These are phyloP conservation scores for Steinernema feltiae DNA, from an alignment of 1,140 invertebrate species.

Conservation along the genomic window DNA sequence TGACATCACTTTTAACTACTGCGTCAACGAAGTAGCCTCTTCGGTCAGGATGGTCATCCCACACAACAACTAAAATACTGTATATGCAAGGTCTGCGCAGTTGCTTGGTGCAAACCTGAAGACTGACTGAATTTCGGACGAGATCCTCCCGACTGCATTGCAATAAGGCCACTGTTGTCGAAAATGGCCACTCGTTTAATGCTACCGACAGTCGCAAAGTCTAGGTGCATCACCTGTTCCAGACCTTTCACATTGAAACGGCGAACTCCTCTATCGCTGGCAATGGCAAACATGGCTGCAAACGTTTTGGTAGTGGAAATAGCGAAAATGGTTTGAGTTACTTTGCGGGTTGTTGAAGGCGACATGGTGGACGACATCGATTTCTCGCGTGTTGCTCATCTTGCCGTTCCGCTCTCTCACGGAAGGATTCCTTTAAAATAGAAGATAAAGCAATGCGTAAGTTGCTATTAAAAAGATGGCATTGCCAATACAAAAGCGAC, in stretches of 20 bases:
- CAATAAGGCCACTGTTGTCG: background rate
- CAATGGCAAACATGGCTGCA: background rate
- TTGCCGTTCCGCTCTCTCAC: background rate
- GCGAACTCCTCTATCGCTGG: constrained; percentile 5
- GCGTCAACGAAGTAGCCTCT: background rate
- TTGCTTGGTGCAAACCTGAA: background rate
- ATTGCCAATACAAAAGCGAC: no score
- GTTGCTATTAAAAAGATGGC: no score
- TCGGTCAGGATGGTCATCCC: background rate
- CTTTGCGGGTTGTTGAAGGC: constrained; percentile 8
- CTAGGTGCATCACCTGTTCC: background rate
- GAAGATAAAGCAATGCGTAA: no score
- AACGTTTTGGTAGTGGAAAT: background rate
- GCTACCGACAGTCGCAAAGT: background rate
- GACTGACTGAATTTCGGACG: background rate
- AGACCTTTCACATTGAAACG: background rate
- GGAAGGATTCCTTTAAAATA: no score
- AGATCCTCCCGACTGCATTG: background rate
- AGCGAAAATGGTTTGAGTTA: background rate
- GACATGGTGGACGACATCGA: constrained; percentile 5
- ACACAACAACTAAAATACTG: background rate
- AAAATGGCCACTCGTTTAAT: background rate
- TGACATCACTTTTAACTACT: background rate
- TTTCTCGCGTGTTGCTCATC: background rate
- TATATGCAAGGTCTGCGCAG: no score